Percentiles rank a stretch among this genome's conserved stretches.
Conservation (phyloP, 2,113 vertebrate species). For the Aviceda subcristata region DNA sequence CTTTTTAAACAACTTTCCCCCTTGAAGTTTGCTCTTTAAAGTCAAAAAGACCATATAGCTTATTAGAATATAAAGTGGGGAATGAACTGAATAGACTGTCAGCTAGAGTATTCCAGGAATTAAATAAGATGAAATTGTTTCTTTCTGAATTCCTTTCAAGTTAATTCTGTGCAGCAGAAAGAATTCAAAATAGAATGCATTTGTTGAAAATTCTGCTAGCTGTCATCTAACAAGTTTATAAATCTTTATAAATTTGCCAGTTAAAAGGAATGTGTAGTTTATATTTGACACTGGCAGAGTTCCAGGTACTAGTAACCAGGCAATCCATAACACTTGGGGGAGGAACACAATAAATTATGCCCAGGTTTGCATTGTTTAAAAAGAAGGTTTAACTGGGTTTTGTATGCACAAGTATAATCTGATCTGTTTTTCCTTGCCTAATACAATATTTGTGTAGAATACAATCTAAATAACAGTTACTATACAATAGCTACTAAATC, state of each 20-base stretch:
- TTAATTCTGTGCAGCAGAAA: neutral
- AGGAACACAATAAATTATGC: neutral
- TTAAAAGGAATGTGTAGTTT: neutral
- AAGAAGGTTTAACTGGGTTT: neutral
- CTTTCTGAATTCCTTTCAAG: neutral
- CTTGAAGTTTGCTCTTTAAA: slow-evolving; percentile 5
- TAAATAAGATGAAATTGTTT: neutral
- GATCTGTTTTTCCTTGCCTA: neutral
- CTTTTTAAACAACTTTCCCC: neutral
- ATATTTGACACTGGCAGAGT: neutral
- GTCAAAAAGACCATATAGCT: neutral
- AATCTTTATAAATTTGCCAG: neutral
- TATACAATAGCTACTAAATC: neutral
- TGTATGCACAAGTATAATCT: neutral
- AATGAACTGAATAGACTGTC: neutral
- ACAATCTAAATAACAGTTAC: neutral
- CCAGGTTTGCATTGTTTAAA: neutral
- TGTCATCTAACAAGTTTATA: neutral
- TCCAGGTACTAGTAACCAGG: neutral
- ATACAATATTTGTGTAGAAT: neutral
- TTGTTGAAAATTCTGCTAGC: neutral
- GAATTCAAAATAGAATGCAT: neutral
- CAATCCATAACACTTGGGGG: neutral
- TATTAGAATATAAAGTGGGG: neutral
- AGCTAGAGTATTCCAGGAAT: neutral